Evolutionary conservation across 2,797 vertebrate species (phyloP), one percentile per base, ranked within the genome.

Genomic region (Sebastes goodei): DNA sequence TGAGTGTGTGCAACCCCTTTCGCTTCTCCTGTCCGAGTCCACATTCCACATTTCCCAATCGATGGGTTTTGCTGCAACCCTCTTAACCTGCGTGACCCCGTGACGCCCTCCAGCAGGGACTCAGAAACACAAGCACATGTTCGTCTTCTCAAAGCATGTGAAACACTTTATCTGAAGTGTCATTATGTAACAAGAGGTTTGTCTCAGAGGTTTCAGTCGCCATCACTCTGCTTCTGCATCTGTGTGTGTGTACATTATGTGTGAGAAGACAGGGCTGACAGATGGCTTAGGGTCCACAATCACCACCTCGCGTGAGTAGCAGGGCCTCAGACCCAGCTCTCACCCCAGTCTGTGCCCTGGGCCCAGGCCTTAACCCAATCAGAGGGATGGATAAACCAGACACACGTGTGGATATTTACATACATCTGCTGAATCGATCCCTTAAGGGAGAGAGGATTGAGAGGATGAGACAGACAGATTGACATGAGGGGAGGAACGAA

Each of bases 301-400:
- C 94, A 94, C 84, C 91, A 89, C 92, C 88, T 94, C 20, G 80
- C 80, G 78, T 91, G 86, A 92, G 85, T 57, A 90, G 87, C 11
- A 32, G 30, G 87, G 81, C 75, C 88, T 74, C 65, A 86, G 57
- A 85, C 86, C 78, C 33, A 5, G 68, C 76, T 80, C 74, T 77
- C 76, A 86, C 70, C 82, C 70, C 42, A 6, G 30, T 49, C 69
- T 46, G 63, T 80, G 83, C 83, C 84, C 78, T 30, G 12, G 63
- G 79, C 66, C 79, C 80, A 78, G 87, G 67, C 90, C 65, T 90
- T 83, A 82, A 91, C 88, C 89, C 76, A 79, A 81, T 85, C 86
- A 90, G 71, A 82, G 64, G 83, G 85, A 94, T 94, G 93, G 91
- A 89, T 85, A 93, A 95, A 94, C 77, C 93, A 95, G 92, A 93